Conservation (phyloP, 2,888 invertebrate species). For the Drosophila kambysellisi region DNA sequence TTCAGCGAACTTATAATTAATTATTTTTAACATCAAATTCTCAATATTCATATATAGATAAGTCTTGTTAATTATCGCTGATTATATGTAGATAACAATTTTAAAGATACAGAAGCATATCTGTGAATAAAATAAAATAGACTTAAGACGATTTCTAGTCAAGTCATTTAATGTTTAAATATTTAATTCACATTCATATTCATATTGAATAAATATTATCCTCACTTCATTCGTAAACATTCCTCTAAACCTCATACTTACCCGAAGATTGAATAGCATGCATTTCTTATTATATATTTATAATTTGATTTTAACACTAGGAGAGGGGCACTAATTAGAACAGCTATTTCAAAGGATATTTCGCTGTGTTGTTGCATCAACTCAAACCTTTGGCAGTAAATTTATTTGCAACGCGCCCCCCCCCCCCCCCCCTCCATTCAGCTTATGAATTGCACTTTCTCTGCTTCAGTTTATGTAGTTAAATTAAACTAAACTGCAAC, state of each 20-base stretch:
- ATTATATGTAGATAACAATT: background rate
- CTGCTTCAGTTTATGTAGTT: constrained; percentile 41
- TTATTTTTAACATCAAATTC: background rate
- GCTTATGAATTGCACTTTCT: constrained; percentile 65
- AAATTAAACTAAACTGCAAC: constrained; percentile 65
- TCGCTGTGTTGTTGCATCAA: background rate
- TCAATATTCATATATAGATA: background rate
- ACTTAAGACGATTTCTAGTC: background rate
- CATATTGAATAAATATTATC: background rate
- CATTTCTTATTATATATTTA: background rate
- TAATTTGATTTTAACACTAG: background rate
- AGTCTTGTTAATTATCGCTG: background rate
- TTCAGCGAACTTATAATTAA: background rate
- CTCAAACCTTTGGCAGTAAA: constrained; percentile 12
- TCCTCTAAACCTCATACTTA: background rate
- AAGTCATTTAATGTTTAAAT: background rate
- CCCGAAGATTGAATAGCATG: too few species aligned
- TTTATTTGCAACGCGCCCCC: constrained; percentile 39
- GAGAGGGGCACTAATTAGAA: background rate
- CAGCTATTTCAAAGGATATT: constrained; percentile 5
- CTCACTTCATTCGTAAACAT: background rate
- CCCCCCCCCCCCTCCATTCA: constrained; percentile 8
- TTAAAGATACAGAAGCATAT: background rate
- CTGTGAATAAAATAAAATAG: background rate
- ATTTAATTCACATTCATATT: background rate